phyloP scores from a whole-genome alignment of 2,888 invertebrate species.

The Strigamia transsilvanica region DNA sequence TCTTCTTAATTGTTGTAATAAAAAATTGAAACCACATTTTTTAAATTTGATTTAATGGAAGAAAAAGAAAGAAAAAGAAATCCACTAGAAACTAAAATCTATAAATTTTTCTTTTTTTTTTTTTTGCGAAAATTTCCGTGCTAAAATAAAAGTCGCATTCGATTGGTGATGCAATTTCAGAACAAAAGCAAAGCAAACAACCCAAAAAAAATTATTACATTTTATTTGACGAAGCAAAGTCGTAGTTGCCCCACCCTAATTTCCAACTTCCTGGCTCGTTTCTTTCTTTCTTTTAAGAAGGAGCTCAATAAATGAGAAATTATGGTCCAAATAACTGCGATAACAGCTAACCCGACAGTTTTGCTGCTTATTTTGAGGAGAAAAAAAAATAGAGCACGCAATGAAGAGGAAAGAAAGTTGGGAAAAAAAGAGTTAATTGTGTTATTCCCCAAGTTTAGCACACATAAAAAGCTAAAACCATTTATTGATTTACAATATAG shows the following conservation, averaged over 20 bases:
- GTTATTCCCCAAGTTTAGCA: not conserved
- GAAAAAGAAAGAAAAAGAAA: too few species aligned
- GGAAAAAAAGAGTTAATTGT: not conserved
- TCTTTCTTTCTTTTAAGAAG: not conserved
- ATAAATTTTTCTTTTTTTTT: too few species aligned
- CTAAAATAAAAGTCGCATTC: too few species aligned
- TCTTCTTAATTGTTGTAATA: too few species aligned
- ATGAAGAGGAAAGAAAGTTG: not conserved
- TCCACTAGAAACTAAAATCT: too few species aligned
- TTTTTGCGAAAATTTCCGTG: too few species aligned
- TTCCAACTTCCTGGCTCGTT: not conserved
- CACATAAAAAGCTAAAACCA: not conserved
- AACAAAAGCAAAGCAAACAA: too few species aligned
- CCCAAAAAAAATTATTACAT: too few species aligned
- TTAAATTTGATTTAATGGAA: too few species aligned
- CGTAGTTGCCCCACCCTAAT: not conserved
- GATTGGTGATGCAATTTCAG: too few species aligned
- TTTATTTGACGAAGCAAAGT: too few species aligned
- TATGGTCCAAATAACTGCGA: constrained; percentile 1
- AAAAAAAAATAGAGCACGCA: not conserved
- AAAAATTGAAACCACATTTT: too few species aligned
- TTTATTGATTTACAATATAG: not conserved
- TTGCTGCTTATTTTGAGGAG: not conserved
- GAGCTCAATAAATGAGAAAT: constrained; percentile 3
- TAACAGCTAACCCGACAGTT: not conserved